Evolutionary conservation across 2,888 invertebrate genomes (phyloP).

Genomic region (Biston stratarius): DNA sequence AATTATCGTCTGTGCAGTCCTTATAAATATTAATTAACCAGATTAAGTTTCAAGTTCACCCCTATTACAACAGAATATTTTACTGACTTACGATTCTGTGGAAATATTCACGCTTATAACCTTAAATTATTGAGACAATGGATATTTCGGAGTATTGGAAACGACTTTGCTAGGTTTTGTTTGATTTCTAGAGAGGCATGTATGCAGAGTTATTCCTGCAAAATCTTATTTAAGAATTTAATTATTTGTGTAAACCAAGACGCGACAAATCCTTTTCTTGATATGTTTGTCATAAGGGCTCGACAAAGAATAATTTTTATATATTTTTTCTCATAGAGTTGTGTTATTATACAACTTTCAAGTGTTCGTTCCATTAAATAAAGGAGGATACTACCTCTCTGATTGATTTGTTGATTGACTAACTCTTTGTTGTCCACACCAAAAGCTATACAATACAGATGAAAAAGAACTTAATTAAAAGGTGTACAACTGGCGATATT

Average conservation of each 20-base stretch:
- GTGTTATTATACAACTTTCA: not conserved
- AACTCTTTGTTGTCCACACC: no score
- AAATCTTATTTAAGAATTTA: no score
- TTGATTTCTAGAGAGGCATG: not conserved
- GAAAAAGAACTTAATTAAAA: no score
- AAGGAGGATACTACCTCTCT: no score
- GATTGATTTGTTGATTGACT: no score
- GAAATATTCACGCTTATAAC: conserved; percentile 1
- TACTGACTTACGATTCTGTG: conserved; percentile 1
- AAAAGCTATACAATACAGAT: no score
- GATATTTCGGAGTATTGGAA: not conserved
- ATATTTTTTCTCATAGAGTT: not conserved
- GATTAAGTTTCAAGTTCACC: conserved; percentile 1
- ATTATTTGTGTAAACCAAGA: no score
- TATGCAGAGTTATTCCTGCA: not conserved
- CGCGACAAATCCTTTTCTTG: no score
- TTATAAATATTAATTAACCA: no score
- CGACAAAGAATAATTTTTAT: not conserved
- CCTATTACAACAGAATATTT: conserved; percentile 1
- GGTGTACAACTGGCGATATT: no score
- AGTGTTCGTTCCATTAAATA: not conserved
- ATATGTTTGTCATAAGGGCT: not conserved
- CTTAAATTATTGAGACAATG: conserved; percentile 9
- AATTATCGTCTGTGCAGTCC: no score
- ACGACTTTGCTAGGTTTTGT: not conserved